Conservation (phyloP, 2,113 vertebrate genomes). For the Circaetus gallicus region DNA sequence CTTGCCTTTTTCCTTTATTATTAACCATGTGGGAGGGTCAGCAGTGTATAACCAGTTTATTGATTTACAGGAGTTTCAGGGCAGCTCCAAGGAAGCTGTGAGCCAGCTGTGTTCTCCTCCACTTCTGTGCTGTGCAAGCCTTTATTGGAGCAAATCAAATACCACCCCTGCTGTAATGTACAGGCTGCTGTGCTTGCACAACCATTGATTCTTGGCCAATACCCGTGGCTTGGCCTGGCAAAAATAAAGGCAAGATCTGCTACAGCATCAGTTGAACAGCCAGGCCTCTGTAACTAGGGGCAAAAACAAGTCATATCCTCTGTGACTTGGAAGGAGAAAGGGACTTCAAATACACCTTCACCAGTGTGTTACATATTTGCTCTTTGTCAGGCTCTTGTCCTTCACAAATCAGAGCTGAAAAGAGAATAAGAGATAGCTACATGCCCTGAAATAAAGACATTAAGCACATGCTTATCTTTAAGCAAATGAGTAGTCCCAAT, state of each 20-base stretch:
- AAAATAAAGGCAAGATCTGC: not conserved
- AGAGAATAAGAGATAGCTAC: not conserved
- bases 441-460: not conserved
- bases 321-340: not conserved
- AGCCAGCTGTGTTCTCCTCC: not conserved
- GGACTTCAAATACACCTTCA: not conserved
- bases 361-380: accelerated
- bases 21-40: not conserved
- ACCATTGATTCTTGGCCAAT: not conserved
- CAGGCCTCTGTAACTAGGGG: not conserved
- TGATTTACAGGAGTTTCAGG: not conserved
- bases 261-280: not conserved
- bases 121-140: not conserved
- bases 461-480: not conserved
- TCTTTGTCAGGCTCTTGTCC: not conserved
- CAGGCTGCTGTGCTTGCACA: not conserved
- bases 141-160: not conserved
- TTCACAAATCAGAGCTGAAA: not conserved
- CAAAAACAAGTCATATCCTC: not conserved
- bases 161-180: not conserved
- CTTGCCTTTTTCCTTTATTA: not conserved
- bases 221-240: not conserved
- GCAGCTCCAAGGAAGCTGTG: not conserved
- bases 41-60: not conserved
- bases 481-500: not conserved